A percentile compares a stretch with the other conserved stretches of the same genome.
These are phyloP conservation scores for Mercenaria mercenaria DNA, from an alignment of 1,140 invertebrate genomes.

Conservation along the genomic window DNA sequence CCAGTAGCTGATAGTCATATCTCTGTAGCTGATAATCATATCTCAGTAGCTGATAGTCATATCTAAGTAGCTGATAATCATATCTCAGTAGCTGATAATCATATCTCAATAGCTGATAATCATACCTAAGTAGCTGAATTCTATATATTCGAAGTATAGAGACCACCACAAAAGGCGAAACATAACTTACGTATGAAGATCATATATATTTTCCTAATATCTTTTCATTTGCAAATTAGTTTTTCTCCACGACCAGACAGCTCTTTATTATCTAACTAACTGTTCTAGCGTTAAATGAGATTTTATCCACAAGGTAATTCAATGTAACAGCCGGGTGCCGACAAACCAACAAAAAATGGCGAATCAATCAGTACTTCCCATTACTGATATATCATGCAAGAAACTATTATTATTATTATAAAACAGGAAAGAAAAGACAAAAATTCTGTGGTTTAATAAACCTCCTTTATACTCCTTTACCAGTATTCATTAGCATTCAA, in stretches of 20 bases:
- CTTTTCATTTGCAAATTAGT: conserved; percentile 23
- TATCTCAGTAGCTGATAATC: no score
- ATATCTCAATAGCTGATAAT: no score
- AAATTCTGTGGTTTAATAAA: not conserved
- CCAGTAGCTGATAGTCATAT: no score
- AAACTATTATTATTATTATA: not conserved
- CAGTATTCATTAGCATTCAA: no score
- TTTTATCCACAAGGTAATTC: conserved; percentile 38
- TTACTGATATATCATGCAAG: not conserved
- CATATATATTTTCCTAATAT: conserved; percentile 1
- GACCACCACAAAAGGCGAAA: not conserved
- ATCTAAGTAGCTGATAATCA: no score
- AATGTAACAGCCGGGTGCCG: conserved; percentile 29
- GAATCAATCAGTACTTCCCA: not conserved
- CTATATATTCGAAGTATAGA: no score
- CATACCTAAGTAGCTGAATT: no score
- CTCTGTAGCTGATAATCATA: no score
- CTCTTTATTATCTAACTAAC: conserved; percentile 37
- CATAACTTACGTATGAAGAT: not conserved
- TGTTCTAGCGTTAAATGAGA: conserved; percentile 38
- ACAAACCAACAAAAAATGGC: conserved; percentile 6
- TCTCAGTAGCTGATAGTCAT: no score
- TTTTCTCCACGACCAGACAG: conserved; percentile 15
- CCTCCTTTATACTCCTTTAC: no score
- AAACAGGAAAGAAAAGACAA: not conserved